Evolutionary conservation across 1,140 invertebrate genomes (phyloP), one percentile per base, ranked within the genome.

Genomic region (Prorops nasuta): DNA sequence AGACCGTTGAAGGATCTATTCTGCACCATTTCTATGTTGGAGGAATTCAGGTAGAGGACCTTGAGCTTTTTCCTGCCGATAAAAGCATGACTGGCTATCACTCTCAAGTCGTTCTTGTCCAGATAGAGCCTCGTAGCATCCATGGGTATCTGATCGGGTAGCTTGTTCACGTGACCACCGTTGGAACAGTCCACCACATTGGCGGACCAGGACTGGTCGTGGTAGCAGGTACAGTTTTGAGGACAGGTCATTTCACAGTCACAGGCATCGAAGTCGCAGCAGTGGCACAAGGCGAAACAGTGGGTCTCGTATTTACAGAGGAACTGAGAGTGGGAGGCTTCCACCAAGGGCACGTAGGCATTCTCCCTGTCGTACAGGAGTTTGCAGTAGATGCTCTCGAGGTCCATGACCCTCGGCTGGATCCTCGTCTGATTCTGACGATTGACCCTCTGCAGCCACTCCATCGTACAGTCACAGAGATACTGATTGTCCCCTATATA

Each of bases 211-310:
- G 89, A 90, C 66, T 92, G 89, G 72, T 95, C 92, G 66, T 95
- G 90, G 76, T 92, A 95, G 74, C 93, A 96, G 21, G 89, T 89
- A 71, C 93, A 96, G 64, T 93, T 90, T 38, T 83, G 84, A 16
- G 93, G 93, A 65, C 93, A 96, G 16, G 89, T 94, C 92, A 96
- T 94, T 80, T 95, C 91, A 78, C 92, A 96, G 69, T 96, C 88
- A 72, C 93, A 96, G 17, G 92, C 92, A 71, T 94, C 91, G 64
- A 92, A 96, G 67, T 96, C 92, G 71, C 93, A 96, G 74, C 93
- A 96, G 57, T 94, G 90, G 69, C 93, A 96, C 35, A 92, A 71
- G 0, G 91, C 86, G 66, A 93, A 93, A 72, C 93, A 96, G 60
- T 95, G 92, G 36, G 87, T 85, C 28, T 92, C 87, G 66, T 96